A percentile compares a stretch with the other conserved stretches of the same genome.
Evolutionary conservation across 2,113 vertebrate species (phyloP).

Genomic region (Microcebus ravelobensis): DNA sequence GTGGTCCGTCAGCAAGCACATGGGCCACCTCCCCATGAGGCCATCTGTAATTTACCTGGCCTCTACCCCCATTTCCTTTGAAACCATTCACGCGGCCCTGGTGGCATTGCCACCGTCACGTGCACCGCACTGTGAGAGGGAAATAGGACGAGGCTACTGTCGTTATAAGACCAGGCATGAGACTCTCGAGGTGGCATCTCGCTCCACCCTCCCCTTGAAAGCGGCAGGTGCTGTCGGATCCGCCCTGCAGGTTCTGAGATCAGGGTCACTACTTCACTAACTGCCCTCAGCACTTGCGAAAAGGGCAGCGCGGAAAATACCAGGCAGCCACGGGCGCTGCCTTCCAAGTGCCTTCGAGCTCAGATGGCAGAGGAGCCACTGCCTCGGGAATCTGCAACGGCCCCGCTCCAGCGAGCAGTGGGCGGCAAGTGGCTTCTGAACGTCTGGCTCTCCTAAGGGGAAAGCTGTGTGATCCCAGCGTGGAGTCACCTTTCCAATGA

Average conservation of each 20-base stretch:
- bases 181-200: neutral
- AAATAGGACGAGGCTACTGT: neutral
- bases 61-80: neutral
- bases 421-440: neutral
- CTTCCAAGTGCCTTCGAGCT: neutral
- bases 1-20: neutral
- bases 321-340: neutral
- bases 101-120: neutral
- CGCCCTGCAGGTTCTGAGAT: neutral
- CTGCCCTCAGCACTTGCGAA: neutral
- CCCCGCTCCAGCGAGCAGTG: neutral
- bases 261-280: neutral
- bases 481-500: neutral
- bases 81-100: neutral
- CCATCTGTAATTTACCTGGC: neutral
- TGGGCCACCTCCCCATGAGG: neutral
- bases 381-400: neutral
- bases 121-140: neutral
- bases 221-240: neutral
- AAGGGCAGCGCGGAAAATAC: neutral
- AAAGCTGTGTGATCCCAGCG: neutral
- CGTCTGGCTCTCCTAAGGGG: neutral
- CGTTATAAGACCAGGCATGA: neutral
- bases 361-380: neutral
- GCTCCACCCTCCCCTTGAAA: neutral